Percentiles rank a stretch among this genome's conserved stretches.
These are phyloP conservation scores for Reticulitermes lucifugus DNA, from an alignment of 2,888 invertebrate genomes.

Conservation along the genomic window DNA sequence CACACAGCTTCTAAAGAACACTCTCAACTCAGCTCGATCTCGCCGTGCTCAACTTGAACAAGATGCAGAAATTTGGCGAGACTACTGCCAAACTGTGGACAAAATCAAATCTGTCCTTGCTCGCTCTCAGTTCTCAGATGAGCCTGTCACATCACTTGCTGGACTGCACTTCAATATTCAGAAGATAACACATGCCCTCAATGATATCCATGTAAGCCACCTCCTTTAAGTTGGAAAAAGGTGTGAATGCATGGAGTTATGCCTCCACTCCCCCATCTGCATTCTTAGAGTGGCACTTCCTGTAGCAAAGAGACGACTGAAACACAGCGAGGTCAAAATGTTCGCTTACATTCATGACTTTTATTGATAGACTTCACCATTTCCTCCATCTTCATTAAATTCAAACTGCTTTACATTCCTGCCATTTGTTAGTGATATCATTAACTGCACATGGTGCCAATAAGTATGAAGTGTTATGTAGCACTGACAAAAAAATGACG, in stretches of 20 bases:
- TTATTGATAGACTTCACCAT: no score
- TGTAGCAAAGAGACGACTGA: neutral
- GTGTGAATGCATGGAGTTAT: no score
- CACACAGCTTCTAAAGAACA: conserved; percentile 84
- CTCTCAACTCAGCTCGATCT: conserved; percentile 84
- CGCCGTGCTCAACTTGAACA: conserved; percentile 84
- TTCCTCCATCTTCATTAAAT: no score
- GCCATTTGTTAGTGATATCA: no score
- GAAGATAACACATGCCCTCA: conserved; percentile 82
- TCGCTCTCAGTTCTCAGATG: conserved; percentile 81
- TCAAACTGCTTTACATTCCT: no score
- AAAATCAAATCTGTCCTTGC: conserved; percentile 81
- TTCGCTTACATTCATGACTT: neutral
- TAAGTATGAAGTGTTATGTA: no score
- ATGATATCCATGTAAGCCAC: conserved; percentile 64
- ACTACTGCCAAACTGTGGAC: conserved; percentile 82
- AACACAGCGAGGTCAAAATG: neutral
- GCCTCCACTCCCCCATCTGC: no score
- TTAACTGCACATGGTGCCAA: no score
- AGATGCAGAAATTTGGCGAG: conserved; percentile 86
- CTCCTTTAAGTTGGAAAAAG: no score
- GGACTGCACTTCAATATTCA: conserved; percentile 87
- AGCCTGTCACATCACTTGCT: conserved; percentile 80
- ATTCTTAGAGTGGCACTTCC: no score
- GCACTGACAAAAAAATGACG: no score